Evolutionary conservation across 2,113 vertebrate species (phyloP).

Genomic region (Cacatua alba): DNA sequence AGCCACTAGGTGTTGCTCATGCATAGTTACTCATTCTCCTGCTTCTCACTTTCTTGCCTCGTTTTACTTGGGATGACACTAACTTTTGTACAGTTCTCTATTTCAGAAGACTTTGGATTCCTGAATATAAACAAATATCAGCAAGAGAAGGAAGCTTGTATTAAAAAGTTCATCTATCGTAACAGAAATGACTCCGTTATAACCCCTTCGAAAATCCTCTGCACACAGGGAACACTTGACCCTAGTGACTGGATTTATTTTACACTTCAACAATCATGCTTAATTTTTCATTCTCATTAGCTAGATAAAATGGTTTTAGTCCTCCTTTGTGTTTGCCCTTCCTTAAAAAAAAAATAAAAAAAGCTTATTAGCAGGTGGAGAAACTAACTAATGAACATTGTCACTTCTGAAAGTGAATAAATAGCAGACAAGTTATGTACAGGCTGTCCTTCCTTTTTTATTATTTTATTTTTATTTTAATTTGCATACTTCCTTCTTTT

Average conservation of each 20-base stretch:
- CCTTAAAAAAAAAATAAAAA: not conserved
- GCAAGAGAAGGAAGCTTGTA: not conserved
- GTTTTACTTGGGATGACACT: not conserved
- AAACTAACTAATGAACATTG: not conserved
- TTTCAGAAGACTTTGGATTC: not conserved
- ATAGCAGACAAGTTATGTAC: not conserved
- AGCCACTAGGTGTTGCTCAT: conserved; percentile 66
- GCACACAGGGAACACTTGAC: not conserved
- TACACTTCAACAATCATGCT: not conserved
- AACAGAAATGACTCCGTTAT: not conserved
- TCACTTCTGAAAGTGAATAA: not conserved
- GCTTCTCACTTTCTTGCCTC: not conserved
- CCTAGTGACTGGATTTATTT: conserved; percentile 14
- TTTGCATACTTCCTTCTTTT: not conserved
- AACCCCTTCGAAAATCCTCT: not conserved
- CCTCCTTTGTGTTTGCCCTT: not conserved
- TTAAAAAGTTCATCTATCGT: not conserved
- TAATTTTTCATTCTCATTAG: conserved; percentile 4
- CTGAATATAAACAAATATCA: not conserved
- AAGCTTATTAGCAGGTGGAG: not conserved
- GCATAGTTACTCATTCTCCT: not conserved
- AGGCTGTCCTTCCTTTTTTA: rapidly evolving
- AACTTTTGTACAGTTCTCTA: not conserved
- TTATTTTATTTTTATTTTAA: not conserved
- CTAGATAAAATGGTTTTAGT: not conserved